These are phyloP conservation scores for Thereuonema tuberculata DNA, from an alignment of 1,140 invertebrate species.

Conservation along the genomic window DNA sequence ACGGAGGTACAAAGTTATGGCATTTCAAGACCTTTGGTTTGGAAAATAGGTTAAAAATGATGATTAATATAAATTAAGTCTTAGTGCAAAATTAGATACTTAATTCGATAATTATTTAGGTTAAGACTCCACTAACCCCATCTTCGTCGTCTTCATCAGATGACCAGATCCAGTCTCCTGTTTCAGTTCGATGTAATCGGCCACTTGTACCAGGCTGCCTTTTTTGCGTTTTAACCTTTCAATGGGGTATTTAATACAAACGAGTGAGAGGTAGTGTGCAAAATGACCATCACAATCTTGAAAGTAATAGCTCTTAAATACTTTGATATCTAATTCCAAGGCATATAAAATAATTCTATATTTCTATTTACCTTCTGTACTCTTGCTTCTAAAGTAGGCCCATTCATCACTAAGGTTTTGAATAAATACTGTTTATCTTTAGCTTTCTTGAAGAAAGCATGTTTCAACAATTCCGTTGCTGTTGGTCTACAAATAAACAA, in stretches of 20 bases:
- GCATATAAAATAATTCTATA: no score
- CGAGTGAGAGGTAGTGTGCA: not conserved
- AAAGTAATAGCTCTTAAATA: no score
- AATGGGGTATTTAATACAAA: no score
- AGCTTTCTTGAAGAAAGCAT: conserved; percentile 98
- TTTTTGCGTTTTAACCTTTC: conserved; percentile 30
- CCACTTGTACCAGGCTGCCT: conserved; percentile 77
- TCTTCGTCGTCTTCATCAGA: conserved; percentile 50
- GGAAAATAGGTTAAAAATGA: no score
- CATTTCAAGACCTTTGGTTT: no score
- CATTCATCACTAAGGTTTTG: conserved; percentile 72
- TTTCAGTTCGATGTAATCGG: conserved; percentile 78
- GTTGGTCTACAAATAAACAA: conserved; percentile 49
- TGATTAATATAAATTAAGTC: no score
- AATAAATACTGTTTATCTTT: conserved; percentile 93
- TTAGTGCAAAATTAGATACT: no score
- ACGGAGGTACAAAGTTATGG: no score
- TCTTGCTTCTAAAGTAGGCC: conserved; percentile 71
- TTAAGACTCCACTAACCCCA: conserved; percentile 42
- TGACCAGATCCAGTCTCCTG: conserved; percentile 98
- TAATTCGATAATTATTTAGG: no score
- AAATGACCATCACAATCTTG: not conserved
- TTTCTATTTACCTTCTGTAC: conserved; percentile 75
- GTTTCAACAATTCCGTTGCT: conserved; percentile 92
- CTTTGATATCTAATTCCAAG: no score